A percentile compares a stretch with the other conserved stretches of the same genome.
phyloP scores from a whole-genome alignment of 2,113 vertebrate species.

The Oceanodroma tethys region DNA sequence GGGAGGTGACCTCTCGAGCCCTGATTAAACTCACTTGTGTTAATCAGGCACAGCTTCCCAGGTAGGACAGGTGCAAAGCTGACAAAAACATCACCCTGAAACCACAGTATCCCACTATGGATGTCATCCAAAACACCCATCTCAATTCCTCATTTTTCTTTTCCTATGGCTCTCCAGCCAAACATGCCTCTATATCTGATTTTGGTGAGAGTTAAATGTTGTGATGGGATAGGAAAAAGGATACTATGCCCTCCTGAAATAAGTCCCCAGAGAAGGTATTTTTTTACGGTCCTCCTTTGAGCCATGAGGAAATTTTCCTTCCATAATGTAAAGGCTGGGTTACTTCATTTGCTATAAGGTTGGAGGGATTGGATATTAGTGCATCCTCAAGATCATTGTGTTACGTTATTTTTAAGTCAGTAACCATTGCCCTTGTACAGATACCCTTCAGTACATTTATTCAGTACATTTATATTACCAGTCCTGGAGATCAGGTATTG shows the following conservation, averaged over 20 bases:
- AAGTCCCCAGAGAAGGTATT: background rate
- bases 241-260: background rate
- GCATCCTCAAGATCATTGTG: background rate
- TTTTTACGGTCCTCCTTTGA: background rate
- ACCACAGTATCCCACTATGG: background rate
- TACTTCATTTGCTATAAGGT: background rate
- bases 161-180: background rate
- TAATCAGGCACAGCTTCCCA: background rate
- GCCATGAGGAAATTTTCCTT: background rate
- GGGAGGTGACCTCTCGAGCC: background rate
- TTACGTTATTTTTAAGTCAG: background rate
- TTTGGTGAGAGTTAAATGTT: background rate
- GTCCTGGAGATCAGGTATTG: background rate
- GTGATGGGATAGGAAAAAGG: background rate
- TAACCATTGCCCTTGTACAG: background rate
- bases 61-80: slow-evolving; percentile 4
- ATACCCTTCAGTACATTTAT: background rate
- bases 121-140: background rate
- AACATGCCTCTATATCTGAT: background rate
- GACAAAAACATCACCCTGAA: background rate
- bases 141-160: background rate
- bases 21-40: background rate
- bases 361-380: background rate
- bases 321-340: background rate
- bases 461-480: background rate